Evolutionary conservation across 2,888 invertebrate species (phyloP), one percentile per base, ranked within the genome.

Genomic region (Isotomurus palustris): DNA sequence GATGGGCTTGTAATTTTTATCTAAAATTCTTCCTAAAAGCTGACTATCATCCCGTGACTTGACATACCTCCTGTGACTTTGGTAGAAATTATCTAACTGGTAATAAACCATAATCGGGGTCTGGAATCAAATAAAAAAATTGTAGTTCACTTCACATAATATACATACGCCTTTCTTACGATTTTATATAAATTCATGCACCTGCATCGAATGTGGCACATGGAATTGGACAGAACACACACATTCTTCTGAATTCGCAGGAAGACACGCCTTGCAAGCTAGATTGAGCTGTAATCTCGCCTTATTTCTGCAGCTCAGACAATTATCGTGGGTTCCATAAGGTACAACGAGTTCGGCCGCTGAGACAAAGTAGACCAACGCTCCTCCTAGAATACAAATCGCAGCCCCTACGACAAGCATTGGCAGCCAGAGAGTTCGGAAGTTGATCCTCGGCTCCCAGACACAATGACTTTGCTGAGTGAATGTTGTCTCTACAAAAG

Each of bases 391-490:
- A n/a, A n/a, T n/a, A n/a, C n/a, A n/a, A n/a, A n/a, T n/a, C n/a
- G n/a, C n/a, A 59, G 96, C 85, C 14, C 97, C 97, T 72, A 99
- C 92, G 1, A 93, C 87, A 75, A 97, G 92, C 75, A 99, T 95
- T 2, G 93, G 91, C 5, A 97, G 96, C 63, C 99, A 78, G 4
- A 96, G 96, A 6, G 96, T 95, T 8, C 92, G 91, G 35, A 96
- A 96, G 14, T 97, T 97, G 28, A 99, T 79, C 67, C 99, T 95
- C 1, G 99, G 99, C 75, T 97, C 96, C 97, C 97, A 95, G 63
- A 94, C 93, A 70, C 93, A 92, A 70, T 99, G 78, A 53, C 89
- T 84, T 77, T 95, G 95, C 75, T 95, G 95, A 74, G 94, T 93
- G 73, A 95, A 51, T n/a, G 25, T 3, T 17, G 51, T 35, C 25